Percentiles rank a stretch among this genome's conserved stretches.
Conservation (phyloP, 2,888 invertebrate species). For the Homarus gammarus region DNA sequence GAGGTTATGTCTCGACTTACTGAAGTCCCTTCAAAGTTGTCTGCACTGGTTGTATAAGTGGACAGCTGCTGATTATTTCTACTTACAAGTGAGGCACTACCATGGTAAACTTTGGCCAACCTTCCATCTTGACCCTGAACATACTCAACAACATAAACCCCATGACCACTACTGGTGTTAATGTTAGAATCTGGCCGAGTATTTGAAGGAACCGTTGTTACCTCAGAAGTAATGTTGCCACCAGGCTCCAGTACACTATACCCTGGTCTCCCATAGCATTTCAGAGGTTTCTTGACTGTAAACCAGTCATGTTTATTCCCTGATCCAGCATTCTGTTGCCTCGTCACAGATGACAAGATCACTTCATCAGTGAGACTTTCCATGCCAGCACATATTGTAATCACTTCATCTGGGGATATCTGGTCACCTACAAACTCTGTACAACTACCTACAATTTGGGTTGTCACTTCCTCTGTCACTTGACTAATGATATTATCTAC, state of each 20-base stretch:
- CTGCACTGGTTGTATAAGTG: background rate
- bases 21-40: background rate
- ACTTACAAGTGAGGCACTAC: conserved; percentile 37
- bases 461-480: background rate
- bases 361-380: conserved; percentile 13
- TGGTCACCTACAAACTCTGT: conserved; percentile 46
- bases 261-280: conserved; percentile 52
- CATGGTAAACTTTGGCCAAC: conserved; percentile 58
- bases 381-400: conserved; percentile 57
- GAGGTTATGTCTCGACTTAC: background rate
- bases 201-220: background rate
- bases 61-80: conserved; percentile 31
- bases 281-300: conserved; percentile 63
- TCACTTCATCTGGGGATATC: conserved; percentile 61
- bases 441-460: background rate
- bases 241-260: background rate
- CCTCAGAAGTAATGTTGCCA: background rate
- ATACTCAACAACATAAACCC: conserved; percentile 51
- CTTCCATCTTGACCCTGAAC: conserved; percentile 54
- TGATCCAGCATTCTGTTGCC: background rate
- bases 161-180: background rate
- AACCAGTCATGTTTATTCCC: conserved; percentile 54
- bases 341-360: background rate
- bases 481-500: conserved; percentile 3
- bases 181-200: conserved; percentile 11